These are phyloP conservation scores for Anastatus disparis DNA, from an alignment of 1,140 invertebrate species.

Conservation along the genomic window DNA sequence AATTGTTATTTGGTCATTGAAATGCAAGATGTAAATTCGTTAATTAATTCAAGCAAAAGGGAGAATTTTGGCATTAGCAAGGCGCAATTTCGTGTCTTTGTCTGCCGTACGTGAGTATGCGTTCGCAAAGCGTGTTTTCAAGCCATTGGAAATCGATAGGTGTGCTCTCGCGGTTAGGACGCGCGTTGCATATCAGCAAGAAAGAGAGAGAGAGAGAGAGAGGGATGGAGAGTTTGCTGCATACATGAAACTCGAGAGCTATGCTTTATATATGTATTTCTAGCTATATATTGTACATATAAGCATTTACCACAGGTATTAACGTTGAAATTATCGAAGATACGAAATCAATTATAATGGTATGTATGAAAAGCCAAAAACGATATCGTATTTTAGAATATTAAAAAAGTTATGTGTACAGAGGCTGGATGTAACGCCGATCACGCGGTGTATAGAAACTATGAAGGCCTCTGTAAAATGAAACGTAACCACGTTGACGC, in stretches of 20 bases:
- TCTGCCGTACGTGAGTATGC: background rate
- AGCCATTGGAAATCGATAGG: constrained; percentile 15
- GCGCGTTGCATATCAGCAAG: background rate
- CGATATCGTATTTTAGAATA: background rate
- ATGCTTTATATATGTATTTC: too few species aligned
- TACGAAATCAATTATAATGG: background rate
- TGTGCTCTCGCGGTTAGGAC: background rate
- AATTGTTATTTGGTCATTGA: too few species aligned
- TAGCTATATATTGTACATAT: too few species aligned
- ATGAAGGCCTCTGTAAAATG: too few species aligned
- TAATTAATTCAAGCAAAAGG: too few species aligned
- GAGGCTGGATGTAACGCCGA: background rate
- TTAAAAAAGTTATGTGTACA: background rate
- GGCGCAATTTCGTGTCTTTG: background rate
- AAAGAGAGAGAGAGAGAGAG: too few species aligned
- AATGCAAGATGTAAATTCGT: too few species aligned
- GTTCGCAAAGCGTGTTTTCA: background rate
- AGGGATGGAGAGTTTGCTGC: background rate
- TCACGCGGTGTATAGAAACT: too few species aligned
- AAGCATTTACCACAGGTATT: background rate
- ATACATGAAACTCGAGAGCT: background rate
- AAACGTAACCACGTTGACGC: background rate
- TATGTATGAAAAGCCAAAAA: background rate
- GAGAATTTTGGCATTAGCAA: background rate
- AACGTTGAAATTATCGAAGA: background rate